phyloP scores from a whole-genome alignment of 2,888 invertebrate species.

The Chouioia cunea region DNA sequence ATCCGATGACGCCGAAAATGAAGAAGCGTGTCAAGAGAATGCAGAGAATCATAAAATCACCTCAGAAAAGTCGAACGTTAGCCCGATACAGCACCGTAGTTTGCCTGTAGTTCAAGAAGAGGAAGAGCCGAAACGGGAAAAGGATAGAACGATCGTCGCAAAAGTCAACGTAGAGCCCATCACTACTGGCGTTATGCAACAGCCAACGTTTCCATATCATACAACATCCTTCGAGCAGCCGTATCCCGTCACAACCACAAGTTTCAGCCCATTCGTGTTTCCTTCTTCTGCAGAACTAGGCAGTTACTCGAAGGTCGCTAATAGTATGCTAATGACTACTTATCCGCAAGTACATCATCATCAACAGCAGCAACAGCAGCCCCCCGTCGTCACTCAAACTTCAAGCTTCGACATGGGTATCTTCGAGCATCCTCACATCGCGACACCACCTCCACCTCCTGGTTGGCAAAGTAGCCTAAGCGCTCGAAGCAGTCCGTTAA shows the following conservation, averaged over 20 bases:
- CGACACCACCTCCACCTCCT: constrained; percentile 19
- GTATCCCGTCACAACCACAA: constrained; percentile 50
- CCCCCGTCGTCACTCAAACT: constrained; percentile 23
- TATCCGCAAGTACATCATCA: constrained; percentile 52
- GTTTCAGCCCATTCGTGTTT: constrained; percentile 59
- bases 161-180: not conserved
- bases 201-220: constrained; percentile 20
- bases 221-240: constrained; percentile 34
- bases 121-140: constrained; percentile 62
- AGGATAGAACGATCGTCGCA: constrained; percentile 46
- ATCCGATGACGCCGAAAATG: constrained; percentile 54
- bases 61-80: constrained; percentile 67
- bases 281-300: constrained; percentile 48
- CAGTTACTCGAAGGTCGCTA: constrained; percentile 43
- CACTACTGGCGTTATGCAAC: not conserved
- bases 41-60: constrained; percentile 69
- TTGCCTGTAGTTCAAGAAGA: constrained; percentile 84
- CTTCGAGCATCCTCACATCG: not conserved
- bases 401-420: constrained; percentile 17
- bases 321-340: constrained; percentile 47
- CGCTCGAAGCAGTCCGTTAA: constrained; percentile 25
- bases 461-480: constrained; percentile 43
- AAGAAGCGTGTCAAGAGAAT: constrained; percentile 62
- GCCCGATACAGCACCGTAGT: constrained; percentile 58
- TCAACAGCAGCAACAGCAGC: constrained; percentile 36